Evolutionary conservation across 37 sponge, comb jelly and placozoan species (phyloP), one percentile per base, ranked within the genome.

Genomic region (Mnemiopsis leidyi): DNA sequence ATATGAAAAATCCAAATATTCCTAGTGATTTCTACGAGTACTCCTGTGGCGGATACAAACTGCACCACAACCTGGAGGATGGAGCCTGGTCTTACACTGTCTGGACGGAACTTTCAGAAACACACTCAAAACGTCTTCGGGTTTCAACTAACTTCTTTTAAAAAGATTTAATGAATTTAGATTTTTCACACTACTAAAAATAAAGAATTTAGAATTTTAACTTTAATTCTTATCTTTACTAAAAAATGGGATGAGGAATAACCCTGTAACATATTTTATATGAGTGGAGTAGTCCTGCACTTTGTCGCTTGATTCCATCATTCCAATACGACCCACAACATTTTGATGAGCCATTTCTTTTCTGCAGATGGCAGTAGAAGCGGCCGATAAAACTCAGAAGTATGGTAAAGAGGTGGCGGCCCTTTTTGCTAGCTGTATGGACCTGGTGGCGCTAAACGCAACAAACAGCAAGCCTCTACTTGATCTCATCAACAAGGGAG

Each of bases 11-110:
- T n/a, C n/a, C n/a, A n/a, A n/a, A n/a, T n/a, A 28, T 71, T 23
- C 61, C 0, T 61, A 85, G 90, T 39, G 90, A 85, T 39, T 85
- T 85, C 90, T 85, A 85, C 61, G 90, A 85, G 48, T 85, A 85
- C 39, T 23, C 61, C 3, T 85, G 90, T 39, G 90, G 90, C 16
- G 90, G 61, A 21, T 85, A 85, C 90, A 85, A 85, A 26, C 29
- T 85, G 36, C 35, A 40, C 90, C 90, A 85, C 48, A n/a, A 28
- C 48, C 24, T 37, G 1, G 90, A 85, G 48, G 90, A 85, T 38
- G 35, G 48, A 28, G 23, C 61, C 0, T 32, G 23, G 61, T 24
- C 18, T 21, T 28, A 32, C 61, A 18, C 36, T 3, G 90, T 85
- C 9, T 85, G 90, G 90, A 29, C 13, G 24, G 90, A 85, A 16